Conservation (phyloP, 2,888 invertebrate species). For the Creontiades dilutus region DNA sequence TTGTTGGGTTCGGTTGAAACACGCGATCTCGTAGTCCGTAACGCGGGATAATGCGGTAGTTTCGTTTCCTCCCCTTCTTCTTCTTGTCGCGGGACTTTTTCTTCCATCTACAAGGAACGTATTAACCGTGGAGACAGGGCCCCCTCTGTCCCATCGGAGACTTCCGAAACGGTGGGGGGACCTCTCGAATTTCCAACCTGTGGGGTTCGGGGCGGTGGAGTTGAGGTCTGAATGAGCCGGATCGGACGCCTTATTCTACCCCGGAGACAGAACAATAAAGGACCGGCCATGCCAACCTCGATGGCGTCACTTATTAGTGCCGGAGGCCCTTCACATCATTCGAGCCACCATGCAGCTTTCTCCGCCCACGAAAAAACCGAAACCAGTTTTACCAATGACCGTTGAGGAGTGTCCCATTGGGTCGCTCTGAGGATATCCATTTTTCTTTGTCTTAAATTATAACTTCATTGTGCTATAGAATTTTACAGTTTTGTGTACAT, state of each 20-base stretch:
- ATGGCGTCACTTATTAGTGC: slow-evolving; percentile 14
- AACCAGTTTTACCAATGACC: not conserved
- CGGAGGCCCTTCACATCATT: slow-evolving; percentile 2
- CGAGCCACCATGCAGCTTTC: not conserved
- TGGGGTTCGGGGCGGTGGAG: not conserved
- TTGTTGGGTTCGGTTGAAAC: not conserved
- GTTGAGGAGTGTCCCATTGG: not conserved
- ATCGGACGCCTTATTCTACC: not conserved
- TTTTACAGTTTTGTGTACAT: too few relatives aligned
- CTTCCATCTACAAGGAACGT: not conserved
- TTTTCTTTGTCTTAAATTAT: too few relatives aligned
- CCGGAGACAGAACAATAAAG: slow-evolving; percentile 19
- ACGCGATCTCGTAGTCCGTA: slow-evolving; percentile 39
- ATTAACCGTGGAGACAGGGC: slow-evolving; percentile 2
- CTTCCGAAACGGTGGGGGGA: not conserved
- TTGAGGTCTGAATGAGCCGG: not conserved
- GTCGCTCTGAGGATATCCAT: too few relatives aligned
- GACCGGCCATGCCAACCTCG: not conserved
- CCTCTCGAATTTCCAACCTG: slow-evolving; percentile 25
- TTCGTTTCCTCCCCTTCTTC: slow-evolving; percentile 9
- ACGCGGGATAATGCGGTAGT: slow-evolving; percentile 53
- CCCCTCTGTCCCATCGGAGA: not conserved
- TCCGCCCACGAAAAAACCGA: slow-evolving; percentile 1
- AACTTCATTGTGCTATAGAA: too few relatives aligned
- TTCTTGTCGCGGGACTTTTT: not conserved